Conservation (phyloP, 2,113 vertebrate species). For the Neomonachus schauinslandi region DNA sequence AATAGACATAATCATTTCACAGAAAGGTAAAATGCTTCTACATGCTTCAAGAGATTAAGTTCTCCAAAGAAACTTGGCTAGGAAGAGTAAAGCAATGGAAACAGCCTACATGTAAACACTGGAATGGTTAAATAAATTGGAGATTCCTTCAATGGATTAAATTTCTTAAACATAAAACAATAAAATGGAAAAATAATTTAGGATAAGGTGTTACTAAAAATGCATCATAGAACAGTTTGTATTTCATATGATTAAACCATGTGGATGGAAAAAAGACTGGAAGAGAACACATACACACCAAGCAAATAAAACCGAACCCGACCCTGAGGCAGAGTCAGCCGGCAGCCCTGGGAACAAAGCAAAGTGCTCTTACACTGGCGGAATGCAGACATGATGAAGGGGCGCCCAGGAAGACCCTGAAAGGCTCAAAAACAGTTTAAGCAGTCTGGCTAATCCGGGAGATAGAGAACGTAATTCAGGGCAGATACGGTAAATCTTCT, state of each 20-base stretch:
- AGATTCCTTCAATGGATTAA: neutral
- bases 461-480: conserved; percentile 60
- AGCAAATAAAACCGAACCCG: neutral
- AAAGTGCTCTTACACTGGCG: neutral
- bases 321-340: neutral
- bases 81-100: neutral
- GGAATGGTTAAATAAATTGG: neutral
- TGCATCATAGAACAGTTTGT: neutral
- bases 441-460: conserved; percentile 19
- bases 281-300: conserved; percentile 6
- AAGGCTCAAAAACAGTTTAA: conserved; percentile 45
- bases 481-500: conserved; percentile 63
- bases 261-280: neutral
- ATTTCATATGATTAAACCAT: neutral
- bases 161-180: conserved; percentile 7
- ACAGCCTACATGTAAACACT: neutral
- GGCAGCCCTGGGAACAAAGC: neutral
- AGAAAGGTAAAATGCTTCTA: conserved; percentile 31
- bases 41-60: neutral
- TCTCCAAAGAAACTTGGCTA: neutral
- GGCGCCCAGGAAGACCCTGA: neutral
- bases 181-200: neutral
- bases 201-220: neutral
- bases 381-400: neutral
- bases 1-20: neutral